Conservation (phyloP, 2,888 invertebrate species). For the Lobophora halterata region DNA sequence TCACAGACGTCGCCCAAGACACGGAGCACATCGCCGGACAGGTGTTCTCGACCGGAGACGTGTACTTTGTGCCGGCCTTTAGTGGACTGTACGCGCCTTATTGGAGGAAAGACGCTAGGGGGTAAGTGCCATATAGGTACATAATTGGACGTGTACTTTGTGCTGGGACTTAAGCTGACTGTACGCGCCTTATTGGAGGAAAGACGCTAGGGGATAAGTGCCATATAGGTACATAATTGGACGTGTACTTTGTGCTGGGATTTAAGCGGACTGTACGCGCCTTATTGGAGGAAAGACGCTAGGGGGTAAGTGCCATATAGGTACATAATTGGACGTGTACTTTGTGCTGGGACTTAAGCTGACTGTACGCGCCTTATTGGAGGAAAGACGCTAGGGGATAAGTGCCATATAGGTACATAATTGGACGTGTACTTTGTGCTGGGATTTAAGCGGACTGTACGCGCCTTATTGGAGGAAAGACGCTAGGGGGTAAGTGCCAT, state of each 20-base stretch:
- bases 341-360: slow-evolving; percentile 99
- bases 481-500: slow-evolving; percentile 87
- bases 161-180: slow-evolving; percentile 98
- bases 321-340: no score
- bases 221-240: no score
- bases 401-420: slow-evolving; percentile 31
- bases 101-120: slow-evolving; percentile 98
- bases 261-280: slow-evolving; percentile 97
- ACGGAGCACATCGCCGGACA: slow-evolving; percentile 86
- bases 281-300: slow-evolving; percentile 98
- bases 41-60: slow-evolving; percentile 95
- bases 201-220: slow-evolving; percentile 93
- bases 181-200: slow-evolving; percentile 98
- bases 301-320: slow-evolving; percentile 83
- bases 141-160: slow-evolving; percentile 99
- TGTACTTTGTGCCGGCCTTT: slow-evolving; percentile 99
- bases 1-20: slow-evolving; percentile 86
- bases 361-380: slow-evolving; percentile 99
- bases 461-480: slow-evolving; percentile 99
- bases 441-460: slow-evolving; percentile 96
- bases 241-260: slow-evolving; percentile 99
- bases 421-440: slow-evolving; percentile 99
- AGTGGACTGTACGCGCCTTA: slow-evolving; percentile 98
- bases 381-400: slow-evolving; percentile 96
- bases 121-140: slow-evolving; percentile 77